Conservation (phyloP, 2,888 invertebrate species). For the Tenthredo distinguenda region DNA sequence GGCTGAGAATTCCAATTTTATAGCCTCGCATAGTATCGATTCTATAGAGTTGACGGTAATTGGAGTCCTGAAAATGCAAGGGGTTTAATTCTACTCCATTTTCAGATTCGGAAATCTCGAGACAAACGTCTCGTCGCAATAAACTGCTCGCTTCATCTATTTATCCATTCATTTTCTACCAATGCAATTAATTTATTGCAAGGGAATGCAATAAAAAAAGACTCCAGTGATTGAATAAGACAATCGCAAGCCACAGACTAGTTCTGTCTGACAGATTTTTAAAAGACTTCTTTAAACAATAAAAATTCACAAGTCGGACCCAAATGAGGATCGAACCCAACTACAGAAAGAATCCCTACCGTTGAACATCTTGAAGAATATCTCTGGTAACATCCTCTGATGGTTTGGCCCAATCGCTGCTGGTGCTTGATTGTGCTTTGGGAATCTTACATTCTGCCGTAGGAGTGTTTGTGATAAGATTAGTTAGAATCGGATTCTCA, state of each 20-base stretch:
- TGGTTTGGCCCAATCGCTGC: slow-evolving; percentile 62
- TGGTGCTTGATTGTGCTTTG: slow-evolving; percentile 55
- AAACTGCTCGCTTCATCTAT: no score
- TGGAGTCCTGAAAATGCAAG: slow-evolving; percentile 77
- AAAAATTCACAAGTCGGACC: neutral
- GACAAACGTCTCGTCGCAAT: neutral
- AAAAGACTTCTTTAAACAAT: no score
- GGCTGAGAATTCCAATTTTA: slow-evolving; percentile 90
- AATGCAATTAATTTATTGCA: no score
- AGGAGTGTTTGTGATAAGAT: slow-evolving; percentile 72
- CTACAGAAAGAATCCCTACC: slow-evolving; percentile 75
- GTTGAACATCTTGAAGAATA: slow-evolving; percentile 85
- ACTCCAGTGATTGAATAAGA: no score
- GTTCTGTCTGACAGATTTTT: no score
- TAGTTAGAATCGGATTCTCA: slow-evolving; percentile 72
- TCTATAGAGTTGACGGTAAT: slow-evolving; percentile 88
- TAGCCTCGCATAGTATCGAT: slow-evolving; percentile 91
- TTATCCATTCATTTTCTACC: no score
- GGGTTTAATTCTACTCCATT: no score
- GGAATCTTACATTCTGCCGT: slow-evolving; percentile 66
- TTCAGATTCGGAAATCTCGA: neutral
- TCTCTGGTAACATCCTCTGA: slow-evolving; percentile 81
- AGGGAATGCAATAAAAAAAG: no score
- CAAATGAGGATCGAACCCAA: neutral
- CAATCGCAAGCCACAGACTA: no score